Evolutionary conservation across 2,888 invertebrate species (phyloP), one percentile per base, ranked within the genome.

Genomic region (Drosophila rubida): DNA sequence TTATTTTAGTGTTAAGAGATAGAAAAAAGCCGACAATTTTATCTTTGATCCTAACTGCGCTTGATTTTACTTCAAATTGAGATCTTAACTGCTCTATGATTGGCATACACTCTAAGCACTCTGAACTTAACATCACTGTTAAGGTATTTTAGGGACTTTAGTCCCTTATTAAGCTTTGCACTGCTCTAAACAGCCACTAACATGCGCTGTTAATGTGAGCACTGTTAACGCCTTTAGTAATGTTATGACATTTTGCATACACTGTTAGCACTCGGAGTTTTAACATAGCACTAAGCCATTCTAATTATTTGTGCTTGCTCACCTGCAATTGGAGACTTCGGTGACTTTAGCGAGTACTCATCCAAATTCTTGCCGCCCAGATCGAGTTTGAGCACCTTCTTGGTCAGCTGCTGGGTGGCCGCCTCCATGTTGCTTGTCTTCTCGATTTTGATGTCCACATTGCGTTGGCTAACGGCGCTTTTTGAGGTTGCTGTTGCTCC

Each of bases 391-490:
- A 92, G 81, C 4, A 90, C 88, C 70, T 90, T 90, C 63, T 90
- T 91, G 30, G 89, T 86, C 37, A 91, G 68, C 61, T 91, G 90
- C 53, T 90, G 79, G 49, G 85, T 88, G 51, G 87, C 79, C 1
- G 60, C 63, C 22, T 89, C 87, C 70, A 78, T 78, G 59, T 87
- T 76, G 50, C 93, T 92, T 11, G 87, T 89, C 50, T 83, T 90
- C 41, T 93, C 92, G 62, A 94, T 93, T 88, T 93, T 91, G 45
- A 94, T 92, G 78, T 94, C 94, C 49, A 94, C 93, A 42, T 94
- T 94, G 69, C 94, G 93, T 81, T 94, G 94, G 74, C 94, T 94
- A 48, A 94, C 93, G 23, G 94, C 94, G 75, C 94, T 94, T 80
- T 80, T 90, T 48, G 71, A 1, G 13, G 51, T 0, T n/a, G 27